These are phyloP conservation scores for Ctenopoma kingsleyae DNA, from an alignment of 2,797 vertebrate genomes.

Conservation along the genomic window DNA sequence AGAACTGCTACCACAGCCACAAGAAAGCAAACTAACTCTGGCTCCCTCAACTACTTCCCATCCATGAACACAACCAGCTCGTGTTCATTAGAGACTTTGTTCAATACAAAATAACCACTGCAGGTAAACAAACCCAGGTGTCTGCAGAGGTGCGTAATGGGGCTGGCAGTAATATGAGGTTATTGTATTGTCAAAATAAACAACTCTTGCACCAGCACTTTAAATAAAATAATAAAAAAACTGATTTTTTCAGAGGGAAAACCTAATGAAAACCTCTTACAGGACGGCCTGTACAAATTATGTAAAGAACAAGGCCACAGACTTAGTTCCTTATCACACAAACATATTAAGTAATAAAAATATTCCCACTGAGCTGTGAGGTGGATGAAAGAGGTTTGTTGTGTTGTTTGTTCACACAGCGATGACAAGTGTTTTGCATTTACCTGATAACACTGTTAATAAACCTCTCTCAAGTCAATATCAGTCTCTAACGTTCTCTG, in stretches of 20 bases:
- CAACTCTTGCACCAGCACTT: not conserved
- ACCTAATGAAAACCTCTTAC: conserved; percentile 22
- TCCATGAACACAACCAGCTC: not conserved
- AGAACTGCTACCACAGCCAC: not conserved
- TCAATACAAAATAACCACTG: not conserved
- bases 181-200: conserved; percentile 5
- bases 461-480: conserved; percentile 66
- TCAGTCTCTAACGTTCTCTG: conserved; percentile 53
- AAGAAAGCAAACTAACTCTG: no score
- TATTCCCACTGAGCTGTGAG: conserved; percentile 49
- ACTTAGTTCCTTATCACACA: conserved; percentile 63
- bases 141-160: not conserved
- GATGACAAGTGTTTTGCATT: conserved; percentile 75
- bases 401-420: conserved; percentile 68
- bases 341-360: conserved; percentile 65
- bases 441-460: conserved; percentile 81
- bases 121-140: not conserved
- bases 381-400: conserved; percentile 68
- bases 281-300: conserved; percentile 32
- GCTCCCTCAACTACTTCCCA: not conserved
- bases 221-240: not conserved
- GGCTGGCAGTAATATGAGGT: conserved; percentile 2
- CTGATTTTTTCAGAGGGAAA: not conserved
- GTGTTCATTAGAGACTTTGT: not conserved
- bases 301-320: conserved; percentile 38